Conservation (phyloP, 2,113 vertebrate genomes). For the Pelodiscus sinensis region DNA sequence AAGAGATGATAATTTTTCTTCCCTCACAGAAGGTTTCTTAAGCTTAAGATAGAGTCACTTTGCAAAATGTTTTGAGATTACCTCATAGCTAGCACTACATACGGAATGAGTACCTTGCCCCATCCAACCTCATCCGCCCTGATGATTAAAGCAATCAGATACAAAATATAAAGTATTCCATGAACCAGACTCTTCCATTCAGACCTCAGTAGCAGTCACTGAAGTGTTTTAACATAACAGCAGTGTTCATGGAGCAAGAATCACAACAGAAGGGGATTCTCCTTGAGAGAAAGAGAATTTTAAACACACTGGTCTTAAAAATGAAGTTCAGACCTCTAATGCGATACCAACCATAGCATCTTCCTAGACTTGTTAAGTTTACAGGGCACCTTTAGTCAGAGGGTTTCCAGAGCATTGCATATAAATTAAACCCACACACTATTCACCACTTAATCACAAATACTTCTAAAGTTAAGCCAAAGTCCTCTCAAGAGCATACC, state of each 20-base stretch:
- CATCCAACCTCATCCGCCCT: neutral
- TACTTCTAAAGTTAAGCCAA: neutral
- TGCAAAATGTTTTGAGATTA: neutral
- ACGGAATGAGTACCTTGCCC: no score
- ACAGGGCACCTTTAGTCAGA: neutral
- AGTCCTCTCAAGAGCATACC: no score
- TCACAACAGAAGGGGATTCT: neutral
- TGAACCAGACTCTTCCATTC: accelerated
- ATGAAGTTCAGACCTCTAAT: neutral
- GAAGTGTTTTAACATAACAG: neutral
- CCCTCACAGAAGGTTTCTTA: no score
- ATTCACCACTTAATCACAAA: neutral
- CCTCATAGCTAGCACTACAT: no score
- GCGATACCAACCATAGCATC: neutral
- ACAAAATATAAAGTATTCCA: neutral
- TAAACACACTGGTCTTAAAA: neutral
- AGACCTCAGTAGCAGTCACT: neutral
- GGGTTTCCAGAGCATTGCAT: neutral
- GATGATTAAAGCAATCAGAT: neutral
- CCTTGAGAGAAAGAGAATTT: neutral
- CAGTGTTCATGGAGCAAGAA: neutral
- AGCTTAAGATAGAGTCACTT: neutral
- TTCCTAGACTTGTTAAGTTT: neutral
- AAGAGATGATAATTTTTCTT: neutral
- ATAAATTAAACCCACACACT: no score